These are phyloP conservation scores for Anoplolepis gracilipes DNA, from an alignment of 1,140 invertebrate genomes.

Conservation along the genomic window DNA sequence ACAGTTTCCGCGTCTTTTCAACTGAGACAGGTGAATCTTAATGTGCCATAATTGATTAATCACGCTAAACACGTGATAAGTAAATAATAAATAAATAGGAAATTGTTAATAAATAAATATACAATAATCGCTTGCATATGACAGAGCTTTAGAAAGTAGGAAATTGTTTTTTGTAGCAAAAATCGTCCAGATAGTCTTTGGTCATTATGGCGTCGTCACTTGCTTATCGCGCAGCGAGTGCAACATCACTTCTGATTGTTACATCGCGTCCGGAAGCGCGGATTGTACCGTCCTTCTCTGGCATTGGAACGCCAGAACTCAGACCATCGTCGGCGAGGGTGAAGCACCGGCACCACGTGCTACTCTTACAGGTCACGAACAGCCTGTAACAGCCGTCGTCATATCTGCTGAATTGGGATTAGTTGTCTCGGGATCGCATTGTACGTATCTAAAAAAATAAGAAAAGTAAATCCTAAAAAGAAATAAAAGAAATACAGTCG, in stretches of 20 bases:
- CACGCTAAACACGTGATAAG: not conserved
- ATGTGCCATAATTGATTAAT: not conserved
- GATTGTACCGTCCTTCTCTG: conserved; percentile 99
- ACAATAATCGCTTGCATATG: not conserved
- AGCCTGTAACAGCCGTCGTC: conserved; percentile 96
- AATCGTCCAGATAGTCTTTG: conserved; percentile 99
- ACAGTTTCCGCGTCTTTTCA: conserved; percentile 98
- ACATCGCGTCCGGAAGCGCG: conserved; percentile 98
- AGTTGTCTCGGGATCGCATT: conserved; percentile 97
- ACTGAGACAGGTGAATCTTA: conserved; percentile 93
- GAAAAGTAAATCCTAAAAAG: not conserved
- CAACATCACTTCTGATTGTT: conserved; percentile 99
- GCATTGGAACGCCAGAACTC: conserved; percentile 99
- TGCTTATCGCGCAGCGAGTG: conserved; percentile 98
- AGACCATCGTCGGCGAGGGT: conserved; percentile 98
- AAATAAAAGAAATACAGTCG: not conserved
- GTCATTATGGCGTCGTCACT: conserved; percentile 99
- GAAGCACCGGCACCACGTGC: conserved; percentile 97
- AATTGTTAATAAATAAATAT: not conserved
- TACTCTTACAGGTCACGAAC: conserved; percentile 98
- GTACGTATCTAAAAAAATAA: conserved; percentile 86
- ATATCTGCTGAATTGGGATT: conserved; percentile 99
- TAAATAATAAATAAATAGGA: not conserved
- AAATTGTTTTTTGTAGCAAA: conserved; percentile 89
- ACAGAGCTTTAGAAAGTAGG: not conserved